Evolutionary conservation across 1,140 invertebrate genomes (phyloP), one percentile per base, ranked within the genome.

Genomic region (Cecropterus lyciades): DNA sequence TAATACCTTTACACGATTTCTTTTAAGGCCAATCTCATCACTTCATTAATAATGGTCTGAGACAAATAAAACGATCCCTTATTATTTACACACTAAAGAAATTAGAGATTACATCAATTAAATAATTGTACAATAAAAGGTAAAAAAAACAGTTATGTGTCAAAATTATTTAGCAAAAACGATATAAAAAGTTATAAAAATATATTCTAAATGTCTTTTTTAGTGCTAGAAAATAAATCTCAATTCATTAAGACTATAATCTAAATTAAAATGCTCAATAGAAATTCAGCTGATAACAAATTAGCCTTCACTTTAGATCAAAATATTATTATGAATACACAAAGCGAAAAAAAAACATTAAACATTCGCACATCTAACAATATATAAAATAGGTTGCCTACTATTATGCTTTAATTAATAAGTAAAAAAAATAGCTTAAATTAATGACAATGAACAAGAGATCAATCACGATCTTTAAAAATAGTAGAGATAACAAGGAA

Each of bases 191-290:
- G 16, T 20, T 45, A 45, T 27, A 57, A 57, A 57, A 57, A 57
- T 57, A 57, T 45, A 57, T 14, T 30, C 55, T 57, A 56, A 45
- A 30, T 59, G 55, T 59, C 55, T 55, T 55, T 59, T 59, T 27
- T 46, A 46, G 42, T 4, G 40, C 24, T 10, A 27, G 40, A n/a
- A 24, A 52, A 45, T 33, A 33, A 33, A 59, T 45, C 55, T 59
- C 20, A 57, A 45, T 45, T 43, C 24, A 13, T n/a, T 45, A 57
- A 59, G 55, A 43, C 0, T n/a, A 15, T 3, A 15, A 14, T 33
- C n/a, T 14, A 45, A 59, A 59, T 11, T 30, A 45, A 17, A 40
- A 55, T 55, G 27, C 13, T 40, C 4, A 5, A n/a, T 13, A 43
- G n/a, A n/a, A n/a, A 40, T 40, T 43, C 14, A 43, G 1, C 40